Evolutionary conservation across 2,888 invertebrate genomes (phyloP).

Genomic region (Philereme vetulata): DNA sequence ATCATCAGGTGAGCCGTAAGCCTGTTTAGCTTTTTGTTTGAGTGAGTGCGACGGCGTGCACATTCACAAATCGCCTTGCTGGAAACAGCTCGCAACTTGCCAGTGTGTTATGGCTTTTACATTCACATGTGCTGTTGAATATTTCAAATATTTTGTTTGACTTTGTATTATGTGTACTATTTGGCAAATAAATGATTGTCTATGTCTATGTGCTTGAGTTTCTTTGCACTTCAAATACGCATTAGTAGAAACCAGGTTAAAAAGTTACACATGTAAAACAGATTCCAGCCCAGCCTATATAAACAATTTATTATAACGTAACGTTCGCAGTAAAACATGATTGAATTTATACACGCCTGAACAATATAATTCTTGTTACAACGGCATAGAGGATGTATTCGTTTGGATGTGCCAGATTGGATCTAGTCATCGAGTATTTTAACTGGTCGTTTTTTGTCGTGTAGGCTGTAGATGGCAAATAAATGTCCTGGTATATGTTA

Average conservation of each 20-base stretch:
- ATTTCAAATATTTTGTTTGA: no score
- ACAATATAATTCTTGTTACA: conserved; percentile 21
- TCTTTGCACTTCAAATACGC: no score
- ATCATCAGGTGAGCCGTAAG: no score
- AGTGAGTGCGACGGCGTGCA: no score
- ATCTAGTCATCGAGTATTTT: conserved; percentile 33
- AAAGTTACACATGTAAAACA: conserved; percentile 2
- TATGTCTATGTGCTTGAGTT: no score
- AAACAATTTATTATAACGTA: conserved; percentile 34
- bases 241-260: neutral
- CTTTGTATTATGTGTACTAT: no score
- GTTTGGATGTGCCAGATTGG: conserved; percentile 20
- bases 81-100: no score
- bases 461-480: conserved; percentile 24
- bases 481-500: conserved; percentile 26
- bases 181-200: no score
- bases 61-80: no score
- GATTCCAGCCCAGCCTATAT: conserved; percentile 5
- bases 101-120: no score
- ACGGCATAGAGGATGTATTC: conserved; percentile 15
- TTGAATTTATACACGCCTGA: conserved; percentile 28
- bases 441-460: conserved; percentile 35
- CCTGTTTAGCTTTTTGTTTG: no score
- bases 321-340: conserved; percentile 36
- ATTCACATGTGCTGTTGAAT: no score